Percentiles rank a stretch among this genome's conserved stretches.
Evolutionary conservation across 2,113 vertebrate genomes (phyloP).

Genomic region (Periophthalmus modestus): DNA sequence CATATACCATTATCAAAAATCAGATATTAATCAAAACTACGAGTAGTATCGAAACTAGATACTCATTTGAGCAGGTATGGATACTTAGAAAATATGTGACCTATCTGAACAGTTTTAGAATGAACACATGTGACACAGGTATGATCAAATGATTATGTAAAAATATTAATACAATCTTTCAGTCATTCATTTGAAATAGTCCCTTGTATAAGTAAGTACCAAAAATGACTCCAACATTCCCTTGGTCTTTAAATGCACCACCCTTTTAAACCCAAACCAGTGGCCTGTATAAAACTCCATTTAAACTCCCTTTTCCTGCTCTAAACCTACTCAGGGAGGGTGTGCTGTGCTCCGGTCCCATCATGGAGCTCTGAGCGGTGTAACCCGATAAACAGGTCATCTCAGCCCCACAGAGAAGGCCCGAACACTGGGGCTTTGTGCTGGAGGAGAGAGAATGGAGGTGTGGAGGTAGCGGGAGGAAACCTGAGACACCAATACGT

Average conservation of each 20-base stretch:
- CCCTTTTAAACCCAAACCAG: constrained; percentile 1
- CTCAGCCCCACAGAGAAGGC: constrained; percentile 40
- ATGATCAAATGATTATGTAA: no score
- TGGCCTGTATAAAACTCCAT: not conserved
- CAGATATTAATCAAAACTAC: no score
- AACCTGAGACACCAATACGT: constrained; percentile 44
- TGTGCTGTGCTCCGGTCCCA: constrained; percentile 43
- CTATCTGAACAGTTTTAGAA: no score
- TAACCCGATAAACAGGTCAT: constrained; percentile 65
- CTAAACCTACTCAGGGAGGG: constrained; percentile 16
- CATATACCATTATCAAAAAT: no score
- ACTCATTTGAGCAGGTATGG: no score
- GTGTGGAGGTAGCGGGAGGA: constrained; percentile 20
- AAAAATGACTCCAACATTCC: not conserved
- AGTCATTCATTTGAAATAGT: not conserved
- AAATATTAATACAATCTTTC: not conserved
- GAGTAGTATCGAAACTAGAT: no score
- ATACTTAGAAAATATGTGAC: no score
- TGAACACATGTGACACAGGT: no score
- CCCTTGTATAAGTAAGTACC: not conserved
- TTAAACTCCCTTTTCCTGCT: not conserved
- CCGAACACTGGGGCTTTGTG: constrained; percentile 61
- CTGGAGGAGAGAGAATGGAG: constrained; percentile 28
- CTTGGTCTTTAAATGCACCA: not conserved
- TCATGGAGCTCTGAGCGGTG: constrained; percentile 30